Evolutionary conservation across 2,113 vertebrate species (phyloP), one percentile per base, ranked within the genome.

Genomic region (Fulica atra): DNA sequence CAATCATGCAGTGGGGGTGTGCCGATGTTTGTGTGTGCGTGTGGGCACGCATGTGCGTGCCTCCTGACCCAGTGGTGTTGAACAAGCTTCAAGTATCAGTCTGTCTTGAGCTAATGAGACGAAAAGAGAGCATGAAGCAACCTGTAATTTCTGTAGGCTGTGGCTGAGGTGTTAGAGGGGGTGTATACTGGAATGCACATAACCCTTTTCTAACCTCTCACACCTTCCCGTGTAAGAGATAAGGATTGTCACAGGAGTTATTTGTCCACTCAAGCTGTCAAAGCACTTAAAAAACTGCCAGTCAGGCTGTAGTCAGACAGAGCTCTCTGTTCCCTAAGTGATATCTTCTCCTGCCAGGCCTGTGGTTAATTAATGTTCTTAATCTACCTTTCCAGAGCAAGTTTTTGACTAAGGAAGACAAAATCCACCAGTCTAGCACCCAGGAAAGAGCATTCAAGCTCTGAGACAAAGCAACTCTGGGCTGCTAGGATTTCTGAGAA

Each of bases 141-240:
- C 81, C 44, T 80, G 80, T 64, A 91, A 66, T 60, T 94, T 97
- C 70, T 81, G 89, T 24, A 91, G 87, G 92, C 87, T 92, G 66
- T 54, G 78, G 59, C 93, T 92, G 71, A 89, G 81, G 66, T 95
- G 71, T 56, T 82, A 13, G 73, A 91, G 71, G 68, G 63, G 63
- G 87, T 50, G 91, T 91, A 61, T 59, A 38, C 5, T 89, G 92
- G 94, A 95, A 96, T 91, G 94, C 89, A 89, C 59, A 40, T 92
- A 95, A 87, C 91, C 89, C 81, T 82, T 92, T 57, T 65, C 81
- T 95, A 91, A 94, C 87, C 92, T 95, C 73, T 91, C 53, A 72
- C 70, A 13, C 86, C 78, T 96, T 88, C 87, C 60, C 2, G 0
- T 65, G 36, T 33, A n/a, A 44, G 68, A 96, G 89, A 92, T 93